Evolutionary conservation across 2,888 invertebrate species (phyloP), one percentile per base, ranked within the genome.

Genomic region (Subacronicta megacephala): DNA sequence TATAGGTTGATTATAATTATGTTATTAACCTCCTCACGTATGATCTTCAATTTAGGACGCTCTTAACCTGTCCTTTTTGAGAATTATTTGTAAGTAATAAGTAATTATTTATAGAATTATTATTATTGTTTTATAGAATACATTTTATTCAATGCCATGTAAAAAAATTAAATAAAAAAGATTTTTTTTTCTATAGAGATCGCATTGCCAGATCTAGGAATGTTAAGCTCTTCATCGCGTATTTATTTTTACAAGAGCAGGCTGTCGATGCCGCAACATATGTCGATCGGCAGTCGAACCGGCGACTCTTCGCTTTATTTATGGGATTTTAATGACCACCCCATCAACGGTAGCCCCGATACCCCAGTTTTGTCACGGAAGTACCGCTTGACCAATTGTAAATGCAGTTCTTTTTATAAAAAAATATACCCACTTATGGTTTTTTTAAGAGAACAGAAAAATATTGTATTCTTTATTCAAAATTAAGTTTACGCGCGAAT

Each of bases 311-410:
- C 68, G 68, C 74, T 84, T 89, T 90, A 90, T 93, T 93, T 93
- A 93, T 93, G 86, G 86, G 85, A 75, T 88, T 92, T 90, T 93
- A 93, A 93, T 93, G 92, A 92, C 84, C 71, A 53, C 72, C 67
- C 78, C 79, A 75, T 79, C 73, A 81, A 78, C 79, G 80, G 85
- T 81, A 80, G 80, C 75, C 72, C 70, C 59, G 50, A 52, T 56
- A 59, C 62, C 61, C 56, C 54, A 53, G 50, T 54, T 61, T 72
- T 71, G 73, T 69, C 71, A 71, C 68, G 74, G 74, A 76, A 71
- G 68, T 71, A 29, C 53, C 59, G 65, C 52, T 67, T 72, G 64
- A 73, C 64, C 75, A 68, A 72, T 64, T 67, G 54, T 54, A 55
- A 31, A n/a, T 0, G 26, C 55, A 12, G 40, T 38, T 43, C 18